Evolutionary conservation across 1,140 invertebrate species (phyloP).

Genomic region (Plectrocnemia conspersa): DNA sequence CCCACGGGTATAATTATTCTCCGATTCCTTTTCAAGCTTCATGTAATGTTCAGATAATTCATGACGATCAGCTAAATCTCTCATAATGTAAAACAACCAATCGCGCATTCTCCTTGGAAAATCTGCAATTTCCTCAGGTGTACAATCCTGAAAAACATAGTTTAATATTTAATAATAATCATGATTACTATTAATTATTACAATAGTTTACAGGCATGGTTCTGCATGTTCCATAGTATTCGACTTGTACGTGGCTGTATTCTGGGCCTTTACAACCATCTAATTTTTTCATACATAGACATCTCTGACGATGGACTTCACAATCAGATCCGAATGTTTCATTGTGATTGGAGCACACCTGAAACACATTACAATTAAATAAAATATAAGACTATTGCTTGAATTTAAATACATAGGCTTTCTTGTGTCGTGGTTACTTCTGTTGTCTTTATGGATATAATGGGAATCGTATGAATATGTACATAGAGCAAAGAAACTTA

Average conservation of each 20-base stretch:
- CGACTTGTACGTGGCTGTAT: conserved; percentile 85
- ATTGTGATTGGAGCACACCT: conserved; percentile 90
- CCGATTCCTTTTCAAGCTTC: conserved; percentile 83
- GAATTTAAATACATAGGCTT: background rate
- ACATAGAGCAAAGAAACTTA: no score
- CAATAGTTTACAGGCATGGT: conserved; percentile 63
- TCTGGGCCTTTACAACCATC: conserved; percentile 67
- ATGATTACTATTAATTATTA: background rate
- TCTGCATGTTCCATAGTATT: conserved; percentile 83
- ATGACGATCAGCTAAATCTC: conserved; percentile 84
- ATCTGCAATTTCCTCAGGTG: conserved; percentile 78
- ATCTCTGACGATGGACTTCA: conserved; percentile 84
- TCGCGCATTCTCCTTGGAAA: conserved; percentile 92
- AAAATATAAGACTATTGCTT: conserved; percentile 1
- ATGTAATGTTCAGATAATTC: conserved; percentile 81
- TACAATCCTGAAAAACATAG: conserved; percentile 60
- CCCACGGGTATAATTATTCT: conserved; percentile 73
- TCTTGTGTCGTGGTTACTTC: no score
- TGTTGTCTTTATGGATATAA: no score
- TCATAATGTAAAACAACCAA: conserved; percentile 95
- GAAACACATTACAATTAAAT: conserved; percentile 24
- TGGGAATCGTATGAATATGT: no score
- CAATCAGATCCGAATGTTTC: conserved; percentile 92
- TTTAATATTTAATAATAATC: background rate
- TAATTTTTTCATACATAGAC: conserved; percentile 74